Base-by-base conservation (phyloP, 2,797 vertebrate genomes). In the Rhabdophis nuchalis region DNA sequence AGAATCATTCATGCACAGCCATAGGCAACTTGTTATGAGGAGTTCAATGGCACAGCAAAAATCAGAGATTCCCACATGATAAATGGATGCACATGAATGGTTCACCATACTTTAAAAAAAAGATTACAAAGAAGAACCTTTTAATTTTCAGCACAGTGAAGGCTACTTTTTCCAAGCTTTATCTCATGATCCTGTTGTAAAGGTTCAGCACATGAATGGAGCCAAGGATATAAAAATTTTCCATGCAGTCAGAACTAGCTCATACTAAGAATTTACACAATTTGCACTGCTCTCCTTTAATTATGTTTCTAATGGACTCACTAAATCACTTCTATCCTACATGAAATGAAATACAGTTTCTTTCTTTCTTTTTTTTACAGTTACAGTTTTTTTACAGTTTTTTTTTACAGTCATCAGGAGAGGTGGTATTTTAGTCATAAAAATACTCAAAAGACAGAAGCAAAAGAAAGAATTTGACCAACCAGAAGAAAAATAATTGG, bases 11-110 rank as follows among this genome's bases (percentile, higher is more conserved):
- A 64, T 89, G 72, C 61, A 23, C 87, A 92, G 87, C 72, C 50
- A 85, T 58, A 85, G 58, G 82, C 41, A 89, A 85, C 57, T 92
- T 89, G n/a, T 61, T 64, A 89, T 56, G 36, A 52, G 91, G 68
- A 61, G 25, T 92, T 68, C 16, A 27, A 53, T 50, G 18, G 32
- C 68, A 56, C n/a, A 36, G 77, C n/a, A 36, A 86, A 92, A 89
- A 86, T 53, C 91, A 86, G 87, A 68, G 12, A 68, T 89, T 50
- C 50, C 50, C 41, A 16, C 41, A 58, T 88, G 64, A 32, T 52
- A 72, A 91, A 12, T 91, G 64, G 27, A 64, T 77, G 41, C 54
- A 50, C 46, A 54, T 89, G n/a, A 92, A 85, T 64, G 27, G n/a
- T 54, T 92, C 18, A 16, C 57, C 57, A 46, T 61, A 64, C 52